Conservation (phyloP, 2,888 invertebrate genomes). For the Rhaphigaster nebulosa region DNA sequence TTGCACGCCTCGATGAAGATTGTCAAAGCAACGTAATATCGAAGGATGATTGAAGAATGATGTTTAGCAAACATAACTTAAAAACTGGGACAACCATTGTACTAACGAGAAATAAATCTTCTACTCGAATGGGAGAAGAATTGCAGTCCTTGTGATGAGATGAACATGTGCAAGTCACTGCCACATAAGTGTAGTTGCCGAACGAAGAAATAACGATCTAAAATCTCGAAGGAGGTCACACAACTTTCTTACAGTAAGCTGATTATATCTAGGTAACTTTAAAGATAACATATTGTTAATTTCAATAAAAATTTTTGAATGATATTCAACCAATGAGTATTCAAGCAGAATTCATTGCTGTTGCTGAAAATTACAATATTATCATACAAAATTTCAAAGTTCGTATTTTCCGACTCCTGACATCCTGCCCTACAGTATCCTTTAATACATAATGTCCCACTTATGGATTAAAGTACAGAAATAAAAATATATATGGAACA, state of each 20-base stretch:
- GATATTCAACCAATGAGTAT: no score
- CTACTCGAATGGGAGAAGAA: background rate
- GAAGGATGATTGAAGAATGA: background rate
- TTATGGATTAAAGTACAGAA: no score
- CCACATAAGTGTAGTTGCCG: background rate
- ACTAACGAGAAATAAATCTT: slow-evolving; percentile 10
- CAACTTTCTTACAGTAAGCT: background rate
- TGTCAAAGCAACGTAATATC: background rate
- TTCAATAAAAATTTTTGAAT: no score
- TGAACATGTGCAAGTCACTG: background rate
- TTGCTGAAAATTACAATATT: no score
- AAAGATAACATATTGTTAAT: background rate
- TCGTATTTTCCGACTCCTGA: no score
- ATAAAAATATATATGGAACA: no score
- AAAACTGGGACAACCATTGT: background rate
- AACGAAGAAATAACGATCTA: background rate
- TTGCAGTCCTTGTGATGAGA: background rate
- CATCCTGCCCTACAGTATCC: no score
- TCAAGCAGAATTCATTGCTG: no score
- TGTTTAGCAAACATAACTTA: slow-evolving; percentile 3
- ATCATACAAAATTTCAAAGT: no score
- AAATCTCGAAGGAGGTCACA: background rate
- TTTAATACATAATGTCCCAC: no score
- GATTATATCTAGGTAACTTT: background rate
- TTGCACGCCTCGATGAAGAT: background rate